A percentile compares a stretch with the other conserved stretches of the same genome.
Evolutionary conservation across 2,113 vertebrate species (phyloP).

Genomic region (Plestiodon gilberti): DNA sequence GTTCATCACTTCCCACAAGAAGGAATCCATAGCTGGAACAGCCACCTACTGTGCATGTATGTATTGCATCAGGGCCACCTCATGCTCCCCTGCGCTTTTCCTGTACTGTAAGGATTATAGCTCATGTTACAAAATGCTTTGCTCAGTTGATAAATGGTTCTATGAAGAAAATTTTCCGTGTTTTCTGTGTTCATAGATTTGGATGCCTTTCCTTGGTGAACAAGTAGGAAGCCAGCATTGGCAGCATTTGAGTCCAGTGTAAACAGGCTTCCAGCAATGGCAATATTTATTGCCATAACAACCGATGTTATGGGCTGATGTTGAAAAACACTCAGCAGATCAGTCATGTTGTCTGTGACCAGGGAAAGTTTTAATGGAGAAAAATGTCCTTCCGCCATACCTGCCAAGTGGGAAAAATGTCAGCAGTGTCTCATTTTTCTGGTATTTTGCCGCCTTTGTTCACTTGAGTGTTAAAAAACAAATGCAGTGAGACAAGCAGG

Average conservation of each 20-base stretch:
- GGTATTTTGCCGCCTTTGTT: constrained; percentile 21
- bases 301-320: constrained; percentile 12
- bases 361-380: neutral
- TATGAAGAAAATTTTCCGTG: constrained; percentile 38
- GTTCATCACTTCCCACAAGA: neutral
- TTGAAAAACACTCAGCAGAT: constrained; percentile 38
- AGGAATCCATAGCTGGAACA: neutral
- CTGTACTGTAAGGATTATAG: neutral
- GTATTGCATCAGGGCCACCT: neutral
- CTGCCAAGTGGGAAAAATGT: neutral
- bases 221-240: constrained; percentile 44
- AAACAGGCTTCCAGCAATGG: constrained; percentile 57
- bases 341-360: neutral
- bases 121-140: constrained; percentile 49
- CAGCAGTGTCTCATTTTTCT: constrained; percentile 31
- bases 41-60: neutral
- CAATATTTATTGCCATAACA: constrained; percentile 68
- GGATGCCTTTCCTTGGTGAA: constrained; percentile 11
- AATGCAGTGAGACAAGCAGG: neutral
- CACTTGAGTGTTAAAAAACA: neutral
- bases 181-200: constrained; percentile 22
- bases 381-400: neutral
- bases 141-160: neutral
- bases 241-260: constrained; percentile 52
- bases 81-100: neutral